Percentiles rank a stretch among this genome's conserved stretches.
These are phyloP conservation scores for Mohoua ochrocephala DNA, from an alignment of 2,113 vertebrate species.

Conservation along the genomic window DNA sequence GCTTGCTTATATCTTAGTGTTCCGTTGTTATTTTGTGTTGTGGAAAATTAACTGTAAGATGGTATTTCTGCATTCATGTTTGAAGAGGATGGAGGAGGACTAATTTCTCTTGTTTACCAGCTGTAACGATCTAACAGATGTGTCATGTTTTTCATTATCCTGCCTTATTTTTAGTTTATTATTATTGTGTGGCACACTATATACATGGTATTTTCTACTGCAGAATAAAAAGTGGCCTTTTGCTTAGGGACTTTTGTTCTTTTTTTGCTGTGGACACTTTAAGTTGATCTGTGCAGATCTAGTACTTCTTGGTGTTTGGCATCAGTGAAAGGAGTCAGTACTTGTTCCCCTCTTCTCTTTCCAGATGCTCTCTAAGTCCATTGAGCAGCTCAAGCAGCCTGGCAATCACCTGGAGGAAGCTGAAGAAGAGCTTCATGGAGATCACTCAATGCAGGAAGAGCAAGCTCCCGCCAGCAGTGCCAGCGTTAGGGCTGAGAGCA, in stretches of 20 bases:
- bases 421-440: constrained; percentile 86
- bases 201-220: not conserved
- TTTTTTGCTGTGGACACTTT: not conserved
- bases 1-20: not conserved
- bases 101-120: not conserved
- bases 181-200: not conserved
- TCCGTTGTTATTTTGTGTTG: not conserved
- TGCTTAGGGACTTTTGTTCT: not conserved
- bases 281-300: not conserved
- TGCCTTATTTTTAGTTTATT: not conserved
- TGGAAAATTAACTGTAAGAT: not conserved
- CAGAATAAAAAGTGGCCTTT: not conserved
- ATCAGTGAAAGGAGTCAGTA: not conserved
- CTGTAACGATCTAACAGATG: not conserved
- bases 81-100: not conserved
- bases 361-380: constrained; percentile 96
- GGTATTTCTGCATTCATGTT: not conserved
- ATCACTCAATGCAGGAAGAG: constrained; percentile 87
- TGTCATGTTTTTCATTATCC: not conserved
- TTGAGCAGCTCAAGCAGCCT: constrained; percentile 94
- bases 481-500: constrained; percentile 83
- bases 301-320: not conserved
- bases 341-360: constrained; percentile 34
- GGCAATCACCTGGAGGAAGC: constrained; percentile 89
- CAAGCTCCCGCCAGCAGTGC: constrained; percentile 76